Conservation (phyloP, 2,888 invertebrate genomes). For the Protodeltote pygarga region DNA sequence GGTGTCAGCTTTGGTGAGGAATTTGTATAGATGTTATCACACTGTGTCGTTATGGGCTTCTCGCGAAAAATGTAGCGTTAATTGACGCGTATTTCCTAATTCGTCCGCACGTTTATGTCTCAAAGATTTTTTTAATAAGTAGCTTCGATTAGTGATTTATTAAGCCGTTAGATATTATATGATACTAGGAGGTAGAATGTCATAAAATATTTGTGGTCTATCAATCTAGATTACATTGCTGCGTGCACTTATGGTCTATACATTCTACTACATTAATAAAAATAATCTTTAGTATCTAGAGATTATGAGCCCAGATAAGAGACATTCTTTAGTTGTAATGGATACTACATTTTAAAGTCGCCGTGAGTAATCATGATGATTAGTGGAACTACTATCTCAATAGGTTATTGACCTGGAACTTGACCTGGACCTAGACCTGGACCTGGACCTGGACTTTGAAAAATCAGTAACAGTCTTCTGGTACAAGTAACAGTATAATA, state of each 20-base stretch:
- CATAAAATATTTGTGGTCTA: constrained; percentile 43
- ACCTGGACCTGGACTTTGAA: too few species aligned
- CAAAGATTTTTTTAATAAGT: constrained; percentile 25
- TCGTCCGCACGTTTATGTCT: constrained; percentile 11
- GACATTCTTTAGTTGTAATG: constrained; percentile 39
- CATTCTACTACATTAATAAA: constrained; percentile 43
- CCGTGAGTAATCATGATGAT: too few species aligned
- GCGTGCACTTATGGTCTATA: constrained; percentile 32
- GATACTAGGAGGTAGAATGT: constrained; percentile 45
- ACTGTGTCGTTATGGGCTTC: constrained; percentile 47
- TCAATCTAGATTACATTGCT: constrained; percentile 39
- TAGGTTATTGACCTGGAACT: too few species aligned
- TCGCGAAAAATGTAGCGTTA: constrained; percentile 46
- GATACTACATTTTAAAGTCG: too few species aligned
- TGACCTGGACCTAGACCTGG: too few species aligned
- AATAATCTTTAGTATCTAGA: constrained; percentile 40
- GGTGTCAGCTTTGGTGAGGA: constrained; percentile 44
- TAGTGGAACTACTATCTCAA: too few species aligned
- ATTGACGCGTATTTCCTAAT: constrained; percentile 49
- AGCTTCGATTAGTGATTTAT: constrained; percentile 40
- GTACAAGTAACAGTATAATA: too few species aligned
- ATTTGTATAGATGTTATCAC: constrained; percentile 52
- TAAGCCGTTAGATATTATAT: constrained; percentile 51
- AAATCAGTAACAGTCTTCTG: too few species aligned
- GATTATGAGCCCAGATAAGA: constrained; percentile 40